Evolutionary conservation across 2,797 vertebrate species (phyloP).

Genomic region (Acridotheres tristis): DNA sequence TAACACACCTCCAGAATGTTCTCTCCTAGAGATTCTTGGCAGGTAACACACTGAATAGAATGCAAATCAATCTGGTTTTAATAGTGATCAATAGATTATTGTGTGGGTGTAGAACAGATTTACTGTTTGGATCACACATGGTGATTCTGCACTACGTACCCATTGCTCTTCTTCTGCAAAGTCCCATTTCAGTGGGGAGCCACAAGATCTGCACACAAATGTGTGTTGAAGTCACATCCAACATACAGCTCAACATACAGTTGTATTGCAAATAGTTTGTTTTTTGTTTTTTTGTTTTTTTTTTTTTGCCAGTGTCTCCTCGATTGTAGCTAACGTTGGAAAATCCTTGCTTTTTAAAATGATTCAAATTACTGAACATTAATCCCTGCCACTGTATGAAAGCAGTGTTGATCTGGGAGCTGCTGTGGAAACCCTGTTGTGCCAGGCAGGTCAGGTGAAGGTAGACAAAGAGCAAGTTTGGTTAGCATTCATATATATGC

Average conservation of each 20-base stretch:
- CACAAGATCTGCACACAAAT: not conserved
- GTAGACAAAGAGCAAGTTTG: not conserved
- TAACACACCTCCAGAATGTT: not conserved
- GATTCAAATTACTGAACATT: not conserved
- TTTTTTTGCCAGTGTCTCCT: not conserved
- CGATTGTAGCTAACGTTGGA: not conserved
- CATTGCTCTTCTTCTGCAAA: not conserved
- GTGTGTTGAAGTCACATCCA: not conserved
- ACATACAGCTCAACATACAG: not conserved
- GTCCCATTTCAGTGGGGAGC: not conserved
- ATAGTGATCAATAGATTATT: slow-evolving; percentile 14
- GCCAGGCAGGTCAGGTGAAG: not conserved
- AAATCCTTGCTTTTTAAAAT: not conserved
- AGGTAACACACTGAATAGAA: not conserved
- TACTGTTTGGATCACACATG: not conserved
- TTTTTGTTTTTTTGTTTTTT: no score
- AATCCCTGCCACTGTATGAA: not conserved
- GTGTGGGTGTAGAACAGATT: not conserved
- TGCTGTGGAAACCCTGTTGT: not conserved
- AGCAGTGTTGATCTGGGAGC: not conserved
- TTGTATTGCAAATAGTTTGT: accelerated
- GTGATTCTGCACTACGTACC: not conserved
- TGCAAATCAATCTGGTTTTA: not conserved
- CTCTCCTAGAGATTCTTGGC: not conserved
- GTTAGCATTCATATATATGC: not conserved